phyloP scores from a whole-genome alignment of 1,140 invertebrate genomes.

The Achatina immaculata region DNA sequence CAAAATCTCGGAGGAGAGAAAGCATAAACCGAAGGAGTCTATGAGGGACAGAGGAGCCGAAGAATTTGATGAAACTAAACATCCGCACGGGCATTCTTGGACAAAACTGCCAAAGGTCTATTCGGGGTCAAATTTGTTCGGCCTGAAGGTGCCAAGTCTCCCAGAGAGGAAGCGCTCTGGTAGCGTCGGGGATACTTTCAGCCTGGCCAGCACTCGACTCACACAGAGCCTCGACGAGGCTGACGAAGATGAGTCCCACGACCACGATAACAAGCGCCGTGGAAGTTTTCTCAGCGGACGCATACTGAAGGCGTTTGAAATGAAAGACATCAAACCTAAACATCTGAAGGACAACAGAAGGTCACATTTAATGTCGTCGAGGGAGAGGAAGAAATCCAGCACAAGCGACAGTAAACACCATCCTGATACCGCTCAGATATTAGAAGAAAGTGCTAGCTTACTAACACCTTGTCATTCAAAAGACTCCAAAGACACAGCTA shows the following conservation, averaged over 20 bases:
- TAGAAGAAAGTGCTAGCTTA: slow-evolving; percentile 31
- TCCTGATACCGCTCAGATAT: not conserved
- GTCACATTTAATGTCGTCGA: not conserved
- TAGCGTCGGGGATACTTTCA: slow-evolving; percentile 60
- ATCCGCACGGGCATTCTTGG: slow-evolving; percentile 49
- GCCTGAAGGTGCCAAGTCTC: slow-evolving; percentile 56
- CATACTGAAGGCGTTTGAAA: slow-evolving; percentile 50
- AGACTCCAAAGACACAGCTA: slow-evolving; percentile 1
- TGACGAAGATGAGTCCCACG: slow-evolving; percentile 35
- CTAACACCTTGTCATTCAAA: slow-evolving; percentile 32
- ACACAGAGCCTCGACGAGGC: slow-evolving; percentile 41
- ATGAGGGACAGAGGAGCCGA: slow-evolving; percentile 45
- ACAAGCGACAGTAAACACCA: slow-evolving; percentile 3
- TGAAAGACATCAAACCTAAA: slow-evolving; percentile 41
- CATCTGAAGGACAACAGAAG: slow-evolving; percentile 33
- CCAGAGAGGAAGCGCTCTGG: slow-evolving; percentile 62
- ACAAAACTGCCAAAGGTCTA: slow-evolving; percentile 60
- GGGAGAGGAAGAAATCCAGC: slow-evolving; percentile 29
- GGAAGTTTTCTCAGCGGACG: slow-evolving; percentile 48
- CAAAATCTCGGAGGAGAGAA: slow-evolving; percentile 66
- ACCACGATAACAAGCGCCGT: slow-evolving; percentile 40
- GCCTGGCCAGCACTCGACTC: slow-evolving; percentile 22
- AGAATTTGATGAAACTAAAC: slow-evolving; percentile 46
- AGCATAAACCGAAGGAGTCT: slow-evolving; percentile 58
- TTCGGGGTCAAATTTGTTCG: slow-evolving; percentile 65